Conservation (phyloP, 2,113 vertebrate species). For the Antechinus flavipes region DNA sequence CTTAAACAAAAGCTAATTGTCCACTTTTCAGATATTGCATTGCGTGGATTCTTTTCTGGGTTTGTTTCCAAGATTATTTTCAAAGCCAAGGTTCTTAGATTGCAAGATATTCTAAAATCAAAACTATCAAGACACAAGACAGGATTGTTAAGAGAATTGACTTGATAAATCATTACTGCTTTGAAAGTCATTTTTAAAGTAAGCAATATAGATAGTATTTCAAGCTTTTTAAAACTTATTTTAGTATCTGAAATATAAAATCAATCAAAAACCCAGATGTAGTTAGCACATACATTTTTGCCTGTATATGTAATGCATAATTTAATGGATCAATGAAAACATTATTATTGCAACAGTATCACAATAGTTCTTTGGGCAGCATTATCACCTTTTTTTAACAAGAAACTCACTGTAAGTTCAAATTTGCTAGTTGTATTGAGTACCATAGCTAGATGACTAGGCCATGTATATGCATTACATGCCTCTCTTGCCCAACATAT, state of each 20-base stretch:
- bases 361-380: conserved; percentile 68
- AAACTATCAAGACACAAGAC: background rate
- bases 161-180: background rate
- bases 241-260: conserved; percentile 63
- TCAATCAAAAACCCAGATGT: conserved; percentile 62
- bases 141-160: background rate
- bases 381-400: conserved; percentile 62
- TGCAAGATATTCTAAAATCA: background rate
- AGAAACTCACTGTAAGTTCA: conserved; percentile 6
- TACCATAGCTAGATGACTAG: conserved; percentile 2
- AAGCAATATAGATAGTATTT: conserved; percentile 5
- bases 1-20: background rate
- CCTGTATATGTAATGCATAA: conserved; percentile 65
- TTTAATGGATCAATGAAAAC: conserved; percentile 71
- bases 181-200: conserved; percentile 38
- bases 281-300: conserved; percentile 68
- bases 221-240: conserved; percentile 45
- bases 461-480: background rate
- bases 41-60: background rate
- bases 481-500: conserved; percentile 17
- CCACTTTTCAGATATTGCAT: background rate
- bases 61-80: background rate
- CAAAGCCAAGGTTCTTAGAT: background rate
- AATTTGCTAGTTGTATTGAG: conserved; percentile 5
- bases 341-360: conserved; percentile 72